Evolutionary conservation across 2,888 invertebrate species (phyloP).

Genomic region (Ormyrus labotus): DNA sequence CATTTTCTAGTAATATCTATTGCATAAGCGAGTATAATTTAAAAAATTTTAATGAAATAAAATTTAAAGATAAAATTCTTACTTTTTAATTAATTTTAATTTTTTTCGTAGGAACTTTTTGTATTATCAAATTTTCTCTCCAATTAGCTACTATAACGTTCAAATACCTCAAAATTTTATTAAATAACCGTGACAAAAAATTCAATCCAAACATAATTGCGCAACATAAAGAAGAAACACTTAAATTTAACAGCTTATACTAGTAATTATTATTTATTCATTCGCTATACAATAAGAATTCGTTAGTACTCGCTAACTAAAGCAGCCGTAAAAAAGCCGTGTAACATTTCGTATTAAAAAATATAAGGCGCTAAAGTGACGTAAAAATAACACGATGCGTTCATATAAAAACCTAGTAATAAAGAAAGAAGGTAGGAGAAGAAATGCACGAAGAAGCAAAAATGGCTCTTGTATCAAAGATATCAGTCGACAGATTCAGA

Average conservation of each 20-base stretch:
- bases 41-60: too few species aligned
- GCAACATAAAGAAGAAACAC: background rate
- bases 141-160: too few species aligned
- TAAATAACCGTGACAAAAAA: background rate
- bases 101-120: too few species aligned
- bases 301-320: conserved; percentile 44
- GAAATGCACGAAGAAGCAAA: conserved; percentile 23
- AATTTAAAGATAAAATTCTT: too few species aligned
- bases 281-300: conserved; percentile 41
- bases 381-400: conserved; percentile 13
- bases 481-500: conserved; percentile 61
- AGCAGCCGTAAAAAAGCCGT: conserved; percentile 46
- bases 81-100: too few species aligned
- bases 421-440: conserved; percentile 24
- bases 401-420: background rate
- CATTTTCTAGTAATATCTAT: too few species aligned
- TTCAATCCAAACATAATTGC: too few species aligned
- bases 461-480: conserved; percentile 47
- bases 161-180: too few species aligned
- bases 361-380: background rate
- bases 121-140: too few species aligned
- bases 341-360: conserved; percentile 37
- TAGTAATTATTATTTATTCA: conserved; percentile 52
- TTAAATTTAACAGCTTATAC: conserved; percentile 16
- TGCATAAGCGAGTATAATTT: too few species aligned